Evolutionary conservation across 2,888 invertebrate species (phyloP), one percentile per base, ranked within the genome.

Genomic region (Eustalomyia histrio): DNA sequence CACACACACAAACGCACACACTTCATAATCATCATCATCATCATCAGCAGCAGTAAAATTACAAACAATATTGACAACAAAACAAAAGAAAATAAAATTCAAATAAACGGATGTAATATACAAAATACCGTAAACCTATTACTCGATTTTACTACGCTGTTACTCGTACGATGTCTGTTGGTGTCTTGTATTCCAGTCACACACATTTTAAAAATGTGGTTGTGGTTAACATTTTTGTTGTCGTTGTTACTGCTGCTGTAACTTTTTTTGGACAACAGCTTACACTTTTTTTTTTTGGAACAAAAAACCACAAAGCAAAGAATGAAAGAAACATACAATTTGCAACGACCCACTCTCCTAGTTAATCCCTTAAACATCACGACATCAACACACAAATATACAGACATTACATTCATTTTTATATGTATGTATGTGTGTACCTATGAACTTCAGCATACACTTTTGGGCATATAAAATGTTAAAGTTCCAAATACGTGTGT

Each of bases 131-230:
- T 53, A 76, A 73, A 73, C 63, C 58, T 76, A 68, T 67, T 73
- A 67, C 57, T 18, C 52, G 17, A 18, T 69, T 24, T 6, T 53
- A 69, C 47, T 21, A 55, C 57, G n/a, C n/a, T n/a, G n/a, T n/a
- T 63, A 47, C n/a, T 47, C 14, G 14, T 12, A 39, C 39, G 43
- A n/a, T 47, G 43, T 2, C 39, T 18, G 50, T 5, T 4, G n/a
- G 24, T 64, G 69, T 58, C 29, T 75, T 75, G 43, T 73, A 73
- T 79, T 72, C 72, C 72, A 79, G 78, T 79, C 78, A 73, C 78
- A 79, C 61, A 79, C 72, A 50, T 61, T 79, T 73, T 68, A 63
- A 69, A 75, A 69, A 71, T 73, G 58, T 68, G 72, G 63, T 73
- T 80, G 67, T 35, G 76, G 73, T 72, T 69, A 16, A 18, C 8